Percentiles rank a stretch among this genome's conserved stretches.
phyloP scores from a whole-genome alignment of 37 sponge, comb jelly and placozoan species.

The Crambe crambe region DNA sequence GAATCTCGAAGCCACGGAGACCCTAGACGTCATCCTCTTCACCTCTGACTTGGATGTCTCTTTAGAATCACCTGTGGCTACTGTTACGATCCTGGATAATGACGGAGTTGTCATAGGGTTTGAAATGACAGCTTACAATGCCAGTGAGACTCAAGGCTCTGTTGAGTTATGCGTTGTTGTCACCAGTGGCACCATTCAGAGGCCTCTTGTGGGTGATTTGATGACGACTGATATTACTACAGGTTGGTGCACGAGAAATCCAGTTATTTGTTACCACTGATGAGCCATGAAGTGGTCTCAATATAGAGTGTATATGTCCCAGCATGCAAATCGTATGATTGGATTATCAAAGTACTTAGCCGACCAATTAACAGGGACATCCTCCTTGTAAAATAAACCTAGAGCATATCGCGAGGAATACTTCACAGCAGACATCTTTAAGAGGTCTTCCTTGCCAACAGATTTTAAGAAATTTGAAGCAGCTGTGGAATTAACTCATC shows the following conservation, averaged over 20 bases:
- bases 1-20: neutral
- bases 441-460: no score
- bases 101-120: conserved; percentile 12
- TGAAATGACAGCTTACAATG: neutral
- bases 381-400: conserved; percentile 45
- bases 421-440: conserved; percentile 12
- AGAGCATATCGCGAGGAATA: conserved; percentile 72
- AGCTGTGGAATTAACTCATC: no score
- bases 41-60: neutral
- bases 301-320: no score
- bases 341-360: conserved; percentile 54
- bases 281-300: no score
- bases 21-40: neutral
- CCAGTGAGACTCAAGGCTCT: neutral
- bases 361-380: conserved; percentile 17
- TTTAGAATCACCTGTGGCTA: neutral
- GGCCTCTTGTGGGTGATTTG: no score
- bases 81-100: neutral
- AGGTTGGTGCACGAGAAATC: no score
- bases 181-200: no score
- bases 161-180: neutral
- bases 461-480: no score
- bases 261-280: no score
- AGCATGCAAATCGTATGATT: conserved; percentile 44
- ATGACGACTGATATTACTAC: no score